Percentiles rank a stretch among this genome's conserved stretches.
phyloP scores from a whole-genome alignment of 2,888 invertebrate genomes.

The Coleophora flavipennella region DNA sequence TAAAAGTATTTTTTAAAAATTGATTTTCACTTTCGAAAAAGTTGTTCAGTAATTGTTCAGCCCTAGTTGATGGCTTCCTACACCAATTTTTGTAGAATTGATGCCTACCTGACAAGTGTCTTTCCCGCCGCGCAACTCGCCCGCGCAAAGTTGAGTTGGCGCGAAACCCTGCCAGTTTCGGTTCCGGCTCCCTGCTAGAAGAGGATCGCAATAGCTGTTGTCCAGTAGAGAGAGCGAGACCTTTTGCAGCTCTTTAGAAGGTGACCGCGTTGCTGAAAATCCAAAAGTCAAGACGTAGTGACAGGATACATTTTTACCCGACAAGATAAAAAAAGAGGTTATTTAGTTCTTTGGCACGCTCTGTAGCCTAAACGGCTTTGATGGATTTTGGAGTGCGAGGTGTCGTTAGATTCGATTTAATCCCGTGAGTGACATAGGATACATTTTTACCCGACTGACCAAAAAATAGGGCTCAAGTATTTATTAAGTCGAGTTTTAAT shows the following conservation, averaged over 20 bases:
- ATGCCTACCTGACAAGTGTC: slow-evolving; percentile 55
- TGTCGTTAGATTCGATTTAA: no score
- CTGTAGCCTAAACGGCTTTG: no score
- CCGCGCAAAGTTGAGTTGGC: slow-evolving; percentile 52
- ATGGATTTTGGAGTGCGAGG: no score
- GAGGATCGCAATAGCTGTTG: slow-evolving; percentile 31
- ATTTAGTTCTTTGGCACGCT: no score
- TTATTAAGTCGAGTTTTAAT: no score
- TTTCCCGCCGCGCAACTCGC: slow-evolving; percentile 47
- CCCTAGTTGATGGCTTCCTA: neutral
- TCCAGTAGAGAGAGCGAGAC: slow-evolving; percentile 42
- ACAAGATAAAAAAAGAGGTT: no score
- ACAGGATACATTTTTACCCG: no score
- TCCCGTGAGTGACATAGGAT: no score
- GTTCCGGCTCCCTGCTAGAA: slow-evolving; percentile 23
- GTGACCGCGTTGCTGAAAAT: slow-evolving; percentile 20
- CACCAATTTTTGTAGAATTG: neutral
- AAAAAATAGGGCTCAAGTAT: no score
- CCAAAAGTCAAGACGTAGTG: neutral
- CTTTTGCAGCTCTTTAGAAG: slow-evolving; percentile 47
- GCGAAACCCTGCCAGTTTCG: slow-evolving; percentile 44
- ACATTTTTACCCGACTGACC: no score
- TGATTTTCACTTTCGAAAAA: neutral
- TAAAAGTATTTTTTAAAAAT: neutral
- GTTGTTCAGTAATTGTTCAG: neutral